These are phyloP conservation scores for Mechanitis mazaeus DNA, from an alignment of 2,888 invertebrate species.

Conservation along the genomic window DNA sequence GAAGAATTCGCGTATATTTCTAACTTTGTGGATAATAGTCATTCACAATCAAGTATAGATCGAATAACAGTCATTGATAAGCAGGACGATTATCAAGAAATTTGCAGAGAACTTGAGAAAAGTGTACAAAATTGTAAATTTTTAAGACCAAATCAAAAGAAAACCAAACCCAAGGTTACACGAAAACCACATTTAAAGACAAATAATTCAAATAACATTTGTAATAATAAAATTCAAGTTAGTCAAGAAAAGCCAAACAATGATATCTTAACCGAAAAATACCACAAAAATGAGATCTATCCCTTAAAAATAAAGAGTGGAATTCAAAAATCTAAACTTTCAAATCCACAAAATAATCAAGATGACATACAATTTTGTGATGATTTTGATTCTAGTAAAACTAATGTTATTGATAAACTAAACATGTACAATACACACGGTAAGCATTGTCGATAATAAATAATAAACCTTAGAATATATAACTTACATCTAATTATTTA, in stretches of 20 bases:
- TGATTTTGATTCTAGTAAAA: not conserved
- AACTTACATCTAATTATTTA: not conserved
- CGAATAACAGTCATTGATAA: conserved; percentile 62
- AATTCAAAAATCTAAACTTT: too few species aligned
- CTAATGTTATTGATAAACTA: not conserved
- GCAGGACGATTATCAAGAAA: conserved; percentile 36
- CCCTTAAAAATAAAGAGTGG: not conserved
- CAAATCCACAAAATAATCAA: not conserved
- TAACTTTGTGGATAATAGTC: conserved; percentile 45
- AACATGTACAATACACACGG: not conserved
- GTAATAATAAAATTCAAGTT: not conserved
- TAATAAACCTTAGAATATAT: not conserved
- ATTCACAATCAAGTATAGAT: conserved; percentile 54
- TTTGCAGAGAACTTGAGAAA: conserved; percentile 23
- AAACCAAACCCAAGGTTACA: not conserved
- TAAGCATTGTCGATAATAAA: not conserved
- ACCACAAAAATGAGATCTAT: not conserved
- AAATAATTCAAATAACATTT: not conserved
- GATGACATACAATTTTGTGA: not conserved
- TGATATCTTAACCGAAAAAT: not conserved
- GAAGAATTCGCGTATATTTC: conserved; percentile 61
- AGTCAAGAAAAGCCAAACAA: not conserved
- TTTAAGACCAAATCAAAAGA: not conserved
- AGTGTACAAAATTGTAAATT: conserved; percentile 1
- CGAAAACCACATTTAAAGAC: not conserved